Base-by-base conservation (phyloP, 2,113 vertebrate species). In the Phalacrocorax pelagicus region DNA sequence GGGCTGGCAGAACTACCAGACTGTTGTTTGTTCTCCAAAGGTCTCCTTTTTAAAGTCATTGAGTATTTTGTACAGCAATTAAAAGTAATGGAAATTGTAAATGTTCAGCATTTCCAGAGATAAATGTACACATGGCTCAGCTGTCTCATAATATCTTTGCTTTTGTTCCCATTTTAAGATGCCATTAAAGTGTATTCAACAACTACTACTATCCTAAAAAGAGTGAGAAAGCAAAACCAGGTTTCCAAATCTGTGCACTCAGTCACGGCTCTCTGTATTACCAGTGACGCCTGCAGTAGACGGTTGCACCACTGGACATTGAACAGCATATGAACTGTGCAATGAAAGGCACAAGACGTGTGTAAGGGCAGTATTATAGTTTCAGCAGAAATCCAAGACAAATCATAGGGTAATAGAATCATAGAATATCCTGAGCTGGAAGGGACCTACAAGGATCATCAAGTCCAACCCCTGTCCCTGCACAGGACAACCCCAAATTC, bases 231-330 rank as follows among this genome's bases (percentile, higher is more conserved):
- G 9, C 15, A 55, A 70, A 81, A 49, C 1, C 4, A 26, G 15
- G 10, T 40, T 86, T 86, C 36, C 71, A 86, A 67, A 51, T 10
- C 40, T 29, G 6, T 21, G 13, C 4, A 15, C 4, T 59, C 12
- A 30, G 19, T 26, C 9, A 3, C 11, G 40, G 18, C 6, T 62
- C 18, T 77, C 18, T 51, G 10, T 46, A 6, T 14, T 9, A 23
- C 13, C 34, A 71, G 19, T 0, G 1, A 22, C 0, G 0, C 7
- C 24, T 51, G 52, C 13, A 26, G n/a, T 18, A 29, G 8, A 12
- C 15, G 1, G 13, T 49, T 91, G 46, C 42, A 47, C 2, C 27
- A 34, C 3, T 9, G 16, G 42, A 57, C 15, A 5, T 9, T 12
- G 14, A 72, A 65, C 1, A 5, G 15, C 10, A 32, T 13, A 23